A percentile compares a stretch with the other conserved stretches of the same genome.
These are phyloP conservation scores for Sebastes fasciatus DNA, from an alignment of 2,113 vertebrate genomes.

Conservation along the genomic window DNA sequence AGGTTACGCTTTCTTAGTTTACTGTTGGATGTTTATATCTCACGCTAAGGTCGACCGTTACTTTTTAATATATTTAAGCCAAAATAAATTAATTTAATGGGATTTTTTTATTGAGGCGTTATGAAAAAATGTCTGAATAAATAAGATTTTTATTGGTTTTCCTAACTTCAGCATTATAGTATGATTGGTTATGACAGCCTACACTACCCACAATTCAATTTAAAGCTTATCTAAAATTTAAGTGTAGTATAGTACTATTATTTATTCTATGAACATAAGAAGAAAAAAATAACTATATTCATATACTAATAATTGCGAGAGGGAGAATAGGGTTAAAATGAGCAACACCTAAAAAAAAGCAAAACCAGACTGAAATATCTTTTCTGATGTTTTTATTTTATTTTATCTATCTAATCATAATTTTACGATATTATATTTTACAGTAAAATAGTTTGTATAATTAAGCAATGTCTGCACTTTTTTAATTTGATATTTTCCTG, in stretches of 20 bases:
- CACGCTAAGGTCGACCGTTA: neutral
- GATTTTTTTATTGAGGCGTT: neutral
- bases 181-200: neutral
- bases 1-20: neutral
- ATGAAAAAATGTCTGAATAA: slow-evolving; percentile 7
- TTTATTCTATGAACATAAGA: neutral
- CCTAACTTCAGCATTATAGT: neutral
- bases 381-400: neutral
- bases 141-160: slow-evolving; percentile 3
- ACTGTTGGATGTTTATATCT: neutral
- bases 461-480: neutral
- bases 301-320: neutral
- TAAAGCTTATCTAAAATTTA: neutral
- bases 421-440: neutral
- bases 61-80: neutral
- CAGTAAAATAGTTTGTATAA: neutral
- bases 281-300: neutral
- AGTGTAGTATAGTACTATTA: neutral
- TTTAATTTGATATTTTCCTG: neutral
- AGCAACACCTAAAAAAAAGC: neutral
- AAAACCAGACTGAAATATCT: neutral
- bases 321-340: neutral
- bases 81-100: neutral
- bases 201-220: neutral
- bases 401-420: neutral